These are phyloP conservation scores for Heliopora coerulea DNA, from an alignment of 92 coral and sea anemone species.

Conservation along the genomic window DNA sequence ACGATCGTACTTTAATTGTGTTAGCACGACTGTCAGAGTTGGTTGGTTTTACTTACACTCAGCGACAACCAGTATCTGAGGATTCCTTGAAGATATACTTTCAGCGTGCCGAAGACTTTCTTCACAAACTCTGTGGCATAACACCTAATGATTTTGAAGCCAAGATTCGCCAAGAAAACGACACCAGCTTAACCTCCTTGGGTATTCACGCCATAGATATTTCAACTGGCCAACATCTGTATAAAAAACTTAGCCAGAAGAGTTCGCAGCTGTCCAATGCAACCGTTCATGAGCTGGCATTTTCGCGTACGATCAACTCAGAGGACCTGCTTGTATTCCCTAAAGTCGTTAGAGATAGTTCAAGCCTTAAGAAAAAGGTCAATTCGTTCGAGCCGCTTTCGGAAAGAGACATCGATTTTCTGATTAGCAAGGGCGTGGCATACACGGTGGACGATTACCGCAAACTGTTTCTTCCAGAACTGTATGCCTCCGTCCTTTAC, in stretches of 20 bases:
- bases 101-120: slow-evolving; percentile 5
- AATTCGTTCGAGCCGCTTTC: slow-evolving; percentile 23
- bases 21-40: slow-evolving; percentile 32
- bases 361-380: slow-evolving; percentile 12
- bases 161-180: neutral
- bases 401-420: slow-evolving; percentile 12
- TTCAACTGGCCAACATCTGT: slow-evolving; percentile 1
- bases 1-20: slow-evolving; percentile 24
- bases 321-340: slow-evolving; percentile 8
- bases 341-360: neutral
- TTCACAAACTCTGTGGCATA: slow-evolving; percentile 28
- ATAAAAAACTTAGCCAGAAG: slow-evolving; percentile 15
- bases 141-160: slow-evolving; percentile 19
- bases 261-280: slow-evolving; percentile 14
- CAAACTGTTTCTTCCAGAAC: slow-evolving; percentile 22
- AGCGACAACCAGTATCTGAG: neutral
- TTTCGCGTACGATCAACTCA: slow-evolving; percentile 22
- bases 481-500: slow-evolving; percentile 27
- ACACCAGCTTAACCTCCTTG: neutral
- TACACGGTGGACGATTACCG: slow-evolving; percentile 9
- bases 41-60: slow-evolving; percentile 32
- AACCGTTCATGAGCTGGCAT: slow-evolving; percentile 17
- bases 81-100: neutral
- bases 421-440: slow-evolving; percentile 22
- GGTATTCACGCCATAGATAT: neutral